phyloP scores from a whole-genome alignment of 2,113 vertebrate species.

The Myotis lucifugus region DNA sequence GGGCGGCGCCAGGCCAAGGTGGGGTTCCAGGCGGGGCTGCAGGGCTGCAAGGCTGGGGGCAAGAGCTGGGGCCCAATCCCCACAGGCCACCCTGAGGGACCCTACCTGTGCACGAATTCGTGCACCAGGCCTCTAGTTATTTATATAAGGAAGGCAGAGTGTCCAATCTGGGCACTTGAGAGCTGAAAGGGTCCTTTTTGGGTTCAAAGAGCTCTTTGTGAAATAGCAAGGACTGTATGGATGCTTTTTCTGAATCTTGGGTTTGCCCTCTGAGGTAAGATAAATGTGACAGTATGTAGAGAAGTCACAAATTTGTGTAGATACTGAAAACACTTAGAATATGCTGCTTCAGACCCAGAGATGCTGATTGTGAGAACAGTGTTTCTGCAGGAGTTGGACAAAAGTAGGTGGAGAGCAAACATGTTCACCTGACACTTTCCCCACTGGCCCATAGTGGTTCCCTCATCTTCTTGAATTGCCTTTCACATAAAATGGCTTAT shows the following conservation, averaged over 20 bases:
- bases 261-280: background rate
- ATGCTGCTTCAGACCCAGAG: background rate
- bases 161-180: background rate
- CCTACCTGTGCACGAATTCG: too few relatives aligned
- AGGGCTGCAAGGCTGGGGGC: too few relatives aligned
- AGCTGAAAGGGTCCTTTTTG: background rate
- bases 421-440: background rate
- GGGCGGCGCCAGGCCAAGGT: too few relatives aligned
- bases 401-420: background rate
- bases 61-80: too few relatives aligned
- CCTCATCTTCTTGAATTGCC: slow-evolving; percentile 20
- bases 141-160: background rate
- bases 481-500: slow-evolving; percentile 29
- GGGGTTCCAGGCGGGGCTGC: too few relatives aligned
- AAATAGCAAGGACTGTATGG: slow-evolving; percentile 9
- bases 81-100: too few relatives aligned
- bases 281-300: background rate
- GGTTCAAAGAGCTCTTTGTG: slow-evolving; percentile 23
- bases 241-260: background rate
- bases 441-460: too few relatives aligned
- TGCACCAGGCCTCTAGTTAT: background rate
- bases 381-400: background rate
- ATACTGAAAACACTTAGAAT: background rate
- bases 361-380: background rate
- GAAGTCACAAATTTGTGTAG: background rate